Base-by-base conservation (phyloP, 2,113 vertebrate genomes). In the Rhodinocichla rosea region DNA sequence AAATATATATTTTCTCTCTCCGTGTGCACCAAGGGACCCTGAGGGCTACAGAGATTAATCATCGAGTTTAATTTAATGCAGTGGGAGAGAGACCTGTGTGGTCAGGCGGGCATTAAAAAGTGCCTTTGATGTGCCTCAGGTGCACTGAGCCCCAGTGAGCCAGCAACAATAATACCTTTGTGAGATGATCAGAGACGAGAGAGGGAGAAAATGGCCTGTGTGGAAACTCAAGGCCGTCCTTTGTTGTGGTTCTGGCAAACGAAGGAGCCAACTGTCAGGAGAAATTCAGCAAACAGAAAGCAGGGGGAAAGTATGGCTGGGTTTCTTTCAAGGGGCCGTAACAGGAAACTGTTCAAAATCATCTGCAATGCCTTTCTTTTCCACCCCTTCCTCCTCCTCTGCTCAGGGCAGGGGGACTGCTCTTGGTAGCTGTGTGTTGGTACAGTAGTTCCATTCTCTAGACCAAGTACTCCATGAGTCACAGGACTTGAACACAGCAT, bases 191-290 rank as follows among this genome's bases (percentile, higher is more conserved):
- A 91, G 96, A 96, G 97, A 96, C n/a, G 33, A 94, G 71, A 92
- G 94, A 73, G 89, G 93, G 89, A 96, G 89, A 97, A 92, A 96
- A 89, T 83, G 92, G 95, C 96, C 97, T 96, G 92, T 92, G 95
- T 95, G 95, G 94, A 98, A 97, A 97, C 97, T 98, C 96, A 98
- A 97, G 97, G 95, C 96, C 76, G 39, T 91, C 92, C 97, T 98
- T 98, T 98, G 97, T 98, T 98, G 97, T 98, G 98, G 97, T 97
- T 98, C 97, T 98, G 97, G 97, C 96, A 97, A 96, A 92, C 14
- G 87, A 97, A 97, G 96, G 94, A 92, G 93, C 95, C 95, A 96
- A 98, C 96, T 98, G 97, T 97, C 97, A 97, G 92, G 93, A 97
- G 95, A 95, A 97, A 97, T 97, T 95, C 97, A 92, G 96, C 77